Conservation (phyloP, 2,888 invertebrate species). For the Tiliacea citrago region DNA sequence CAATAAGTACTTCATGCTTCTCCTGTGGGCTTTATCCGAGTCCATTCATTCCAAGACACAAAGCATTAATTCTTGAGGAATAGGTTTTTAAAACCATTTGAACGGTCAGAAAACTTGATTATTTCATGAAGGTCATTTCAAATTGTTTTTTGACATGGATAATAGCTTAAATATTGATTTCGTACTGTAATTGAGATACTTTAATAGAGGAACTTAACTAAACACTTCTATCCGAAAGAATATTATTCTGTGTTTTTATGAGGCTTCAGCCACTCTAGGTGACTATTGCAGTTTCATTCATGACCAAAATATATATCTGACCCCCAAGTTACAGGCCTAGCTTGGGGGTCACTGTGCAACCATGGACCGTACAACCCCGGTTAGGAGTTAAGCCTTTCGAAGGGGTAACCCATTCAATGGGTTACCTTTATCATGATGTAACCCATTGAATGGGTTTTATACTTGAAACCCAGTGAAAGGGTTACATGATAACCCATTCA, state of each 20-base stretch:
- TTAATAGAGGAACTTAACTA: not conserved
- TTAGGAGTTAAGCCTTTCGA: too few relatives aligned
- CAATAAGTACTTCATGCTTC: constrained; percentile 8
- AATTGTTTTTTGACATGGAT: not conserved
- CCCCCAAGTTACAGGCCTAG: too few relatives aligned
- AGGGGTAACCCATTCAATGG: too few relatives aligned
- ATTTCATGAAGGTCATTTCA: constrained; percentile 14
- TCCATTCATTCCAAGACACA: not conserved
- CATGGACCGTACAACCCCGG: too few relatives aligned
- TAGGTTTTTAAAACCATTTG: not conserved
- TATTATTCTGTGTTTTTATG: too few relatives aligned
- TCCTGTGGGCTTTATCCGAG: not conserved
- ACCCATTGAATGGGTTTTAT: too few relatives aligned
- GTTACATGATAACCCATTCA: too few relatives aligned
- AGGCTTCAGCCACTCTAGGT: not conserved
- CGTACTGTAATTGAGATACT: not conserved
- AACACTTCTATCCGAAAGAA: not conserved
- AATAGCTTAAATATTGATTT: constrained; percentile 2
- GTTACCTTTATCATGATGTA: too few relatives aligned
- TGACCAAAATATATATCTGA: too few relatives aligned
- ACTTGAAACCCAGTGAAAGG: too few relatives aligned
- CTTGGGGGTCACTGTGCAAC: too few relatives aligned
- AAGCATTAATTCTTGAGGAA: not conserved
- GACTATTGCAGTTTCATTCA: not conserved
- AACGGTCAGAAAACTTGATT: not conserved